A percentile compares a stretch with the other conserved stretches of the same genome.
phyloP scores from a whole-genome alignment of 2,113 vertebrate genomes.

The Sitta europaea region DNA sequence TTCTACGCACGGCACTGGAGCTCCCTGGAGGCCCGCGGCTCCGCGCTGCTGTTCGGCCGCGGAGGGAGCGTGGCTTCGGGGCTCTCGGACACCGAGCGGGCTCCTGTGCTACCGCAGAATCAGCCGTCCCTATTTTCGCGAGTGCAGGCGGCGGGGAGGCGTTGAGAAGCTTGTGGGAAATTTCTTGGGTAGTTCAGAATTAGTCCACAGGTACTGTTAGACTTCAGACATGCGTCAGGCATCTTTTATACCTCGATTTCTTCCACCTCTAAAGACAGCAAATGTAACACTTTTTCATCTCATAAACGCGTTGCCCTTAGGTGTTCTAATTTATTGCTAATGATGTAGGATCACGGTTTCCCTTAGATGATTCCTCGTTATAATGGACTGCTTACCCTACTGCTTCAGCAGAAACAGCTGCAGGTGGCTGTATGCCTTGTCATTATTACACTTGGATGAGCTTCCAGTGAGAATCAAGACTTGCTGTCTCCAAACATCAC shows the following conservation, averaged over 20 bases:
- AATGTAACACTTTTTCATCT: not conserved
- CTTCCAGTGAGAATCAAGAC: not conserved
- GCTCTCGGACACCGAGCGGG: not conserved
- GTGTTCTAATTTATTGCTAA: not conserved
- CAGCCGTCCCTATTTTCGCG: not conserved
- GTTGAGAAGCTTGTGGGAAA: not conserved
- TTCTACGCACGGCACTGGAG: accelerated
- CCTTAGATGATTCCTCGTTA: not conserved
- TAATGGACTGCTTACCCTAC: not conserved
- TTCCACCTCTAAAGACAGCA: not conserved
- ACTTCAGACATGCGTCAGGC: not conserved
- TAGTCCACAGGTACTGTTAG: not conserved
- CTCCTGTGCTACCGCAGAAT: accelerated
- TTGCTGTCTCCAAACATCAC: not conserved
- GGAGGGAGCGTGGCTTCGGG: accelerated
- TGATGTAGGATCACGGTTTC: not conserved
- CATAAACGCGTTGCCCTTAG: not conserved
- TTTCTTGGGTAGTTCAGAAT: not conserved
- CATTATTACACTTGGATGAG: not conserved
- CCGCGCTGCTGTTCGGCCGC: not conserved
- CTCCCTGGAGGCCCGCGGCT: not conserved
- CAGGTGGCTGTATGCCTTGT: not conserved
- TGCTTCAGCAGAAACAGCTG: not conserved
- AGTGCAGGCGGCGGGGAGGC: not conserved
- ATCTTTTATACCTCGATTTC: not conserved